Conservation (phyloP, 2,797 vertebrate species). For the Crenichthys baileyi region DNA sequence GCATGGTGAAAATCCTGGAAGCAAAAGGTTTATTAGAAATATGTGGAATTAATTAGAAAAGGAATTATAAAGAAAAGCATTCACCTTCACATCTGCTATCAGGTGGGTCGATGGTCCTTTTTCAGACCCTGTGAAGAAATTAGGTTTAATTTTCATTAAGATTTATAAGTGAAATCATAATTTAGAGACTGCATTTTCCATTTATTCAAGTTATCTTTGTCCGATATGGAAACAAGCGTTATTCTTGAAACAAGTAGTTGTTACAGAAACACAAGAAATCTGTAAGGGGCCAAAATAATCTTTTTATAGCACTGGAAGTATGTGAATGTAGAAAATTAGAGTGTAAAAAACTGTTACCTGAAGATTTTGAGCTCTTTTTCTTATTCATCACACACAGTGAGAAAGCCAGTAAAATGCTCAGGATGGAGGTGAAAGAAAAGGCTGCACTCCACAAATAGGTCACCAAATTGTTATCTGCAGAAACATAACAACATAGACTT, state of each 20-base stretch:
- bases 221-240: background rate
- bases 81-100: background rate
- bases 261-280: background rate
- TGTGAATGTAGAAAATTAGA: background rate
- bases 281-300: too few relatives aligned
- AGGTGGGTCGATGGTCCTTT: background rate
- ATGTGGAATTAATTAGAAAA: background rate
- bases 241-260: background rate
- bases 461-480: background rate
- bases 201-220: background rate
- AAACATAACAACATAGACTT: background rate
- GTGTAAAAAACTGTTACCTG: conserved; percentile 3
- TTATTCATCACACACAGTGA: conserved; percentile 12
- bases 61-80: background rate
- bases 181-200: background rate
- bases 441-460: background rate
- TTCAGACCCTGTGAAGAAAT: background rate
- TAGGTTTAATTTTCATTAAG: background rate
- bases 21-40: background rate
- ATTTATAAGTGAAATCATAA: background rate
- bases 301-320: background rate
- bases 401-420: conserved; percentile 20
- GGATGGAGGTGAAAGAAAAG: conserved; percentile 15
- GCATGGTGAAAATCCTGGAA: background rate
- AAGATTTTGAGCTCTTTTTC: background rate